Evolutionary conservation across 2,888 invertebrate genomes (phyloP).

Genomic region (Orchesellides sinensis): DNA sequence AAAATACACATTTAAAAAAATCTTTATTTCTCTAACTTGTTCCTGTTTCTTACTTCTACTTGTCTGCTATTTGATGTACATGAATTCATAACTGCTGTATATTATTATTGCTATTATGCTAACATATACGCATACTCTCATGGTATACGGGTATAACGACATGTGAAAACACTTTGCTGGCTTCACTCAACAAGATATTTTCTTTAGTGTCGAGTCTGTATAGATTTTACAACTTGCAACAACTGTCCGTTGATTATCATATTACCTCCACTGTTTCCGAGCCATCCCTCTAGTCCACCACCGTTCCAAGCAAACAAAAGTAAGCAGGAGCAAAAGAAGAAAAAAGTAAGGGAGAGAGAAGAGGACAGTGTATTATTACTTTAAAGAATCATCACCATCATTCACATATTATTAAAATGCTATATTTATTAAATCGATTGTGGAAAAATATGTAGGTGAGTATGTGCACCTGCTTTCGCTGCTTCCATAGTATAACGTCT

Average conservation of each 20-base stretch:
- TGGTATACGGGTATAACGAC: slow-evolving; percentile 12
- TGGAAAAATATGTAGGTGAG: too few relatives aligned
- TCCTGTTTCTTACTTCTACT: slow-evolving; percentile 7
- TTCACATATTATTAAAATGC: too few relatives aligned
- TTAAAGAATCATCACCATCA: too few relatives aligned
- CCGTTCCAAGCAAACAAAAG: too few relatives aligned
- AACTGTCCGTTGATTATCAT: too few relatives aligned
- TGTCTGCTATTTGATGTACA: neutral
- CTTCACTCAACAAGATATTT: slow-evolving; percentile 31
- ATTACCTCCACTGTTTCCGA: too few relatives aligned
- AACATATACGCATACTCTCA: neutral
- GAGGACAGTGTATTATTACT: too few relatives aligned
- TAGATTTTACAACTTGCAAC: too few relatives aligned
- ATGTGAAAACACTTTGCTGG: slow-evolving; percentile 35
- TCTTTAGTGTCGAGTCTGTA: neutral
- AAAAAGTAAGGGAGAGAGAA: neutral
- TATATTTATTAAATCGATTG: too few relatives aligned
- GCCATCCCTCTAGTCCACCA: too few relatives aligned
- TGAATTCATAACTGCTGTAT: too few relatives aligned
- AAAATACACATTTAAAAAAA: too few relatives aligned
- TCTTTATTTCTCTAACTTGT: neutral
- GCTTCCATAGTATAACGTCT: neutral
- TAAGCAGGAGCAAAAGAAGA: neutral
- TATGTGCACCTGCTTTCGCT: neutral
- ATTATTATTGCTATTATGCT: neutral